Evolutionary conservation across 2,113 vertebrate genomes (phyloP).

Genomic region (Petaurus breviceps): DNA sequence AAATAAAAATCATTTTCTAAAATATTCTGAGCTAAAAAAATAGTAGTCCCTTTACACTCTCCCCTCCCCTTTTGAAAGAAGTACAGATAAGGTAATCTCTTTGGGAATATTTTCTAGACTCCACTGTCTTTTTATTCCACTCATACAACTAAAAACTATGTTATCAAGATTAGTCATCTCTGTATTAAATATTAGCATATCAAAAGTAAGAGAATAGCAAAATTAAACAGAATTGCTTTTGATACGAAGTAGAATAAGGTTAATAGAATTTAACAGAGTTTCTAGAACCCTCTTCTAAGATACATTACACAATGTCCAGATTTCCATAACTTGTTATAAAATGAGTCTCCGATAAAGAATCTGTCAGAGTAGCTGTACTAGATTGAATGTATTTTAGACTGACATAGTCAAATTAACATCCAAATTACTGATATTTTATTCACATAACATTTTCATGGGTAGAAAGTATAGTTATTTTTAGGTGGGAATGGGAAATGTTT

Average conservation of each 20-base stretch:
- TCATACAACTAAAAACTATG: fast-evolving
- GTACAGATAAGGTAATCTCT: not conserved
- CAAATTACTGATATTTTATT: not conserved
- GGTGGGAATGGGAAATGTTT: not conserved
- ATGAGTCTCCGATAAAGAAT: not conserved
- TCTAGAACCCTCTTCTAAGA: not conserved
- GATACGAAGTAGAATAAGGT: not conserved
- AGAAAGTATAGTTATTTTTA: conserved; percentile 30
- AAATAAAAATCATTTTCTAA: conserved; percentile 48
- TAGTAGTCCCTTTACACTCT: conserved; percentile 33
- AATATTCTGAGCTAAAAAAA: conserved; percentile 57
- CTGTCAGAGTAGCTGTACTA: not conserved
- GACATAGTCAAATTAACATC: not conserved
- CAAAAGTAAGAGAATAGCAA: not conserved
- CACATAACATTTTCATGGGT: conserved; percentile 40
- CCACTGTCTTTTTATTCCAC: not conserved
- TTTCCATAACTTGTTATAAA: conserved; percentile 24
- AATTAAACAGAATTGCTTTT: not conserved
- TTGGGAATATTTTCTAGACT: not conserved
- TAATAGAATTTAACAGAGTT: not conserved
- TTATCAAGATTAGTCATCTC: not conserved
- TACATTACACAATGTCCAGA: conserved; percentile 1
- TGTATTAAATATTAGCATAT: too few species aligned
- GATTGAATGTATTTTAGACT: not conserved
- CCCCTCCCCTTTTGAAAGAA: not conserved